Evolutionary conservation across 2,797 vertebrate genomes (phyloP).

Genomic region (Galago senegalensis): DNA sequence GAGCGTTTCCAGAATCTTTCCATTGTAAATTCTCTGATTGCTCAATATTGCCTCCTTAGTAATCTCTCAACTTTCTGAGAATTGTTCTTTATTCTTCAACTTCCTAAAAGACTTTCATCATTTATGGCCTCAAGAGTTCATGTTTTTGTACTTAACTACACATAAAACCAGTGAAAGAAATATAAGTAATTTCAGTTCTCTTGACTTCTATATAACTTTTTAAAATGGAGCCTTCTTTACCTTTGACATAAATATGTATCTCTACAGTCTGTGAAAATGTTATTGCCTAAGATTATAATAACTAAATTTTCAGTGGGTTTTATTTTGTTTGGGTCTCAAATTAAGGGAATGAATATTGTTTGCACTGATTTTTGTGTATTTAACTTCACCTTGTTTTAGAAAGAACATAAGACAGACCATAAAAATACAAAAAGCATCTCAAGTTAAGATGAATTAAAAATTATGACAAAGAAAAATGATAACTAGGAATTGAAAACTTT

Average conservation of each 20-base stretch:
- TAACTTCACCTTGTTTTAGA: background rate
- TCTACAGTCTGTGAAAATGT: background rate
- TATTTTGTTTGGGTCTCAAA: background rate
- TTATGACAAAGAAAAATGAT: background rate
- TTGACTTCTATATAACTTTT: background rate
- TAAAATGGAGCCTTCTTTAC: background rate
- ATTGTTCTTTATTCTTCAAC: background rate
- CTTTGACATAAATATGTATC: background rate
- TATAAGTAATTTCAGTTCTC: background rate
- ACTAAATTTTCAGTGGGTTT: background rate
- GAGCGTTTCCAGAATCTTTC: background rate
- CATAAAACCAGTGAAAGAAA: background rate
- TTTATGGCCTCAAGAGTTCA: background rate
- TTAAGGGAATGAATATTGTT: background rate
- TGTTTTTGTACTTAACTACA: background rate
- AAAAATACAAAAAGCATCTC: background rate
- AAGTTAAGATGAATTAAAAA: slow-evolving; percentile 5
- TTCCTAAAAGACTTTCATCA: background rate
- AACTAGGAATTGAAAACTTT: background rate
- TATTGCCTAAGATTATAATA: background rate
- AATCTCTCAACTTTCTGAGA: background rate
- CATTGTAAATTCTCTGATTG: background rate
- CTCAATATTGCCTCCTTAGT: background rate
- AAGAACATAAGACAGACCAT: background rate
- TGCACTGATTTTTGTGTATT: background rate